Evolutionary conservation across 2,888 invertebrate genomes (phyloP), one percentile per base, ranked within the genome.

Genomic region (Cistogaster globosa): DNA sequence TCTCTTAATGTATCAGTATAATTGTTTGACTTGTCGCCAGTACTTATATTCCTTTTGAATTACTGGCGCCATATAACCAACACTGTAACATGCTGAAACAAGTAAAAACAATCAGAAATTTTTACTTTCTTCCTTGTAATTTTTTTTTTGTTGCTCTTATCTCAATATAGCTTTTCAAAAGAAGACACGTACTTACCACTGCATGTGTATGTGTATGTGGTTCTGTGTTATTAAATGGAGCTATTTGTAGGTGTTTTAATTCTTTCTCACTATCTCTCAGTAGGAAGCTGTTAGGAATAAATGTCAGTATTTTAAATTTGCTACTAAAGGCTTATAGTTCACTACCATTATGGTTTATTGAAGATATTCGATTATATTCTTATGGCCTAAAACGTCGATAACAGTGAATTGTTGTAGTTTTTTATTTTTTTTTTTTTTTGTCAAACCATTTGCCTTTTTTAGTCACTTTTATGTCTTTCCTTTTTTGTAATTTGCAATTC

Each of bases 311-410:
- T 77, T 55, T 12, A 51, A 79, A 84, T 71, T 75, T 84, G 75
- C 71, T 71, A 69, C 76, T 68, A 48, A 80, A 57, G 51, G 55
- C 77, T 81, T 60, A 74, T 63, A 68, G 72, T 69, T 81, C 63
- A 84, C 68, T 77, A 74, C 68, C 62, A 84, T 81, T 77, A 84
- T 81, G 63, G 42, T 69, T 77, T 74, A 81, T 84, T 36, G 63
- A 74, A 81, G 62, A 55, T 72, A 72, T 76, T 81, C 80, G 67
- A 84, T 80, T 72, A 80, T 45, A 45, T 72, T 48, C 76, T 81
- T 77, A 77, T 75, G 55, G 76, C 55, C 72, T 72, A 71, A 65
- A 74, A 76, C 45, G 22, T 55, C 62, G 32, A 57, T 36, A 51
- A 63, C 74, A 72, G 57, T 72, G 12, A 22, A 38, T 45, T 12